phyloP scores from a whole-genome alignment of 2,797 vertebrate genomes.

The Gymnocypris eckloni region DNA sequence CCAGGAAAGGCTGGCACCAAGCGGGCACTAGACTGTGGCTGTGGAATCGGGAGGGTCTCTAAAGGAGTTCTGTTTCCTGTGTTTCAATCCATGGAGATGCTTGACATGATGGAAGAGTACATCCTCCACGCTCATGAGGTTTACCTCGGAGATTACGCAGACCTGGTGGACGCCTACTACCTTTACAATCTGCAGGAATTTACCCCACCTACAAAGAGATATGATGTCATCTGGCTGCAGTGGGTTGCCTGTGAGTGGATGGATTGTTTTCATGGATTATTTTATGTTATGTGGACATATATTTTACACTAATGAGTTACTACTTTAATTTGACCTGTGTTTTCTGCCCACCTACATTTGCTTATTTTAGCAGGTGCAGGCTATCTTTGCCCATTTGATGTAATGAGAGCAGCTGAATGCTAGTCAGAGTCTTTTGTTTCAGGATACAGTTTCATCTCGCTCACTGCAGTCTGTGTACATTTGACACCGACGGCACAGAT shows the following conservation, averaged over 20 bases:
- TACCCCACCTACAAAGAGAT: conserved; percentile 81
- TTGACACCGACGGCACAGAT: not conserved
- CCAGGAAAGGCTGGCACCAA: conserved; percentile 86
- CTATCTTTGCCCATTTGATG: conserved; percentile 11
- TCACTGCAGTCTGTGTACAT: conserved; percentile 13
- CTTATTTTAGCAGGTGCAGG: conserved; percentile 42
- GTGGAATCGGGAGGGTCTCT: conserved; percentile 91
- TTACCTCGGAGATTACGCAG: conserved; percentile 84
- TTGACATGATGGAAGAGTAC: conserved; percentile 95
- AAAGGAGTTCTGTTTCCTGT: conserved; percentile 91
- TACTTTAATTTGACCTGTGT: conserved; percentile 5
- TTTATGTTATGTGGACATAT: not conserved
- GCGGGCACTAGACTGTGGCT: conserved; percentile 90
- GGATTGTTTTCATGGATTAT: not conserved
- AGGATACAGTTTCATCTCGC: conserved; percentile 44
- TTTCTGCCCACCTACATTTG: conserved; percentile 28
- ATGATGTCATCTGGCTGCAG: conserved; percentile 96
- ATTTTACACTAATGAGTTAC: not conserved
- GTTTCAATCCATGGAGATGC: conserved; percentile 90
- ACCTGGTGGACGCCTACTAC: conserved; percentile 89
- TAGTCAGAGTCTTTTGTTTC: conserved; percentile 37
- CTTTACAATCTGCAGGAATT: conserved; percentile 92
- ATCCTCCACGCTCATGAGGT: conserved; percentile 89
- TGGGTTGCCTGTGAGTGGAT: conserved; percentile 92
- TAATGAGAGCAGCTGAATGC: conserved; percentile 38